A percentile compares a stretch with the other conserved stretches of the same genome.
Conservation (phyloP, 2,113 vertebrate genomes). For the Brachyhypopomus occidentalis region DNA sequence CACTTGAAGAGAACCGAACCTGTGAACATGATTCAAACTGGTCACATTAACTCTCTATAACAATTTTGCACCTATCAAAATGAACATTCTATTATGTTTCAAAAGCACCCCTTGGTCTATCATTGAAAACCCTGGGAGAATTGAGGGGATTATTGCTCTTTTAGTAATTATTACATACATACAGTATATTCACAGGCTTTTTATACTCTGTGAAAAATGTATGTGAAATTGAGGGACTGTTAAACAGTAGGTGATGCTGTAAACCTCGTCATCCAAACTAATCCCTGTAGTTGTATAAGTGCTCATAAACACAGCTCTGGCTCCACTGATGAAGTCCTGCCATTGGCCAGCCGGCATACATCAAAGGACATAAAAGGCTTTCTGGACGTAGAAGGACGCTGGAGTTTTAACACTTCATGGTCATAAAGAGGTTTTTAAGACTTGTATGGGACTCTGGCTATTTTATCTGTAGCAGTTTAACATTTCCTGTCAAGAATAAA, state of each 20-base stretch:
- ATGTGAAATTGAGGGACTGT: not conserved
- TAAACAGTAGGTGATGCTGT: constrained; percentile 34
- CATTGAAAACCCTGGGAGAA: not conserved
- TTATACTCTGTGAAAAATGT: not conserved
- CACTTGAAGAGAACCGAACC: not conserved
- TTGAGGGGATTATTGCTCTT: not conserved
- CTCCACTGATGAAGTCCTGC: constrained; percentile 23
- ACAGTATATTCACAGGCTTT: not conserved
- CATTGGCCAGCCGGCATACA: constrained; percentile 15
- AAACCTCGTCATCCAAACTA: constrained; percentile 29
- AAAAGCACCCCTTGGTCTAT: not conserved
- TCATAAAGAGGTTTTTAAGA: constrained; percentile 12
- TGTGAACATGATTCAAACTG: not conserved
- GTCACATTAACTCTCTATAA: not conserved
- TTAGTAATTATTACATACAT: not conserved
- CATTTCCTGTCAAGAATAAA: not conserved
- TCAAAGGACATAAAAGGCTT: constrained; percentile 37
- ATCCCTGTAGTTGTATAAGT: constrained; percentile 39
- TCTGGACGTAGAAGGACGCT: constrained; percentile 23
- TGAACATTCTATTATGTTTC: not conserved
- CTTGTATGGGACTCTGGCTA: constrained; percentile 8
- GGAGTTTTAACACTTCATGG: constrained; percentile 29
- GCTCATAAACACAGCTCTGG: constrained; percentile 40
- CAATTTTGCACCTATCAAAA: not conserved
- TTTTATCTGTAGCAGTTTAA: not conserved